These are phyloP conservation scores for Callopanchax toddi DNA, from an alignment of 2,113 vertebrate species.

Conservation along the genomic window DNA sequence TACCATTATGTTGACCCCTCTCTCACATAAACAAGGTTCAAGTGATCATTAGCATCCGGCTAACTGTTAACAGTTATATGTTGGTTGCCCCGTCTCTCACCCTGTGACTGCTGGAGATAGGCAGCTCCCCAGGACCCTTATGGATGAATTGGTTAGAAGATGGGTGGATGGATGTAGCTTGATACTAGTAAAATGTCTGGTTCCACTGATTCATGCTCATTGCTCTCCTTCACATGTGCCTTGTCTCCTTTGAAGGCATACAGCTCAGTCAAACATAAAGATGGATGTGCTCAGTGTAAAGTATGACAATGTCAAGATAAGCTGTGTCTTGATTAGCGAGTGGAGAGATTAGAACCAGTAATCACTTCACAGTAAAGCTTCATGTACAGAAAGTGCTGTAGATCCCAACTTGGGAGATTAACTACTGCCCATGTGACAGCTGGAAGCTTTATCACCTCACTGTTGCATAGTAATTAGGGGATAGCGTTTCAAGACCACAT, in stretches of 20 bases:
- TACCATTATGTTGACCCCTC: too few species aligned
- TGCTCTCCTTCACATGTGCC: conserved; percentile 17
- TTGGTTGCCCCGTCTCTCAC: too few species aligned
- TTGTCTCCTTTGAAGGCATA: conserved; percentile 9
- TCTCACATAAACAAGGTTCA: too few species aligned
- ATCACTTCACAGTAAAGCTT: conserved; percentile 5
- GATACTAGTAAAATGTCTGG: too few species aligned
- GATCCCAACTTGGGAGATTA: conserved; percentile 26
- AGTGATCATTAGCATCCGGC: too few species aligned
- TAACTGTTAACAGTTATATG: too few species aligned
- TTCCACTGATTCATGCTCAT: conserved; percentile 16
- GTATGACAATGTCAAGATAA: conserved; percentile 31
- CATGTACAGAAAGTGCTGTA: conserved; percentile 16
- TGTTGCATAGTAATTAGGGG: conserved; percentile 22
- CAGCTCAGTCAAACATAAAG: conserved; percentile 8
- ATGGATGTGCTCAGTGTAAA: conserved; percentile 19
- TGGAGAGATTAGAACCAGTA: conserved; percentile 40
- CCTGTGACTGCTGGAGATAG: too few species aligned
- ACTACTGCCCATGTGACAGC: conserved; percentile 23
- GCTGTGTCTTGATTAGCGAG: conserved; percentile 30
- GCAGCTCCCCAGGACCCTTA: too few species aligned
- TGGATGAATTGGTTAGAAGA: too few species aligned
- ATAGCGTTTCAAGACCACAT: conserved; percentile 12
- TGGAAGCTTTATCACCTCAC: conserved; percentile 30
- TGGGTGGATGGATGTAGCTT: too few species aligned